phyloP scores from a whole-genome alignment of 2,888 invertebrate genomes.

The Dromius quadrimaculatus region DNA sequence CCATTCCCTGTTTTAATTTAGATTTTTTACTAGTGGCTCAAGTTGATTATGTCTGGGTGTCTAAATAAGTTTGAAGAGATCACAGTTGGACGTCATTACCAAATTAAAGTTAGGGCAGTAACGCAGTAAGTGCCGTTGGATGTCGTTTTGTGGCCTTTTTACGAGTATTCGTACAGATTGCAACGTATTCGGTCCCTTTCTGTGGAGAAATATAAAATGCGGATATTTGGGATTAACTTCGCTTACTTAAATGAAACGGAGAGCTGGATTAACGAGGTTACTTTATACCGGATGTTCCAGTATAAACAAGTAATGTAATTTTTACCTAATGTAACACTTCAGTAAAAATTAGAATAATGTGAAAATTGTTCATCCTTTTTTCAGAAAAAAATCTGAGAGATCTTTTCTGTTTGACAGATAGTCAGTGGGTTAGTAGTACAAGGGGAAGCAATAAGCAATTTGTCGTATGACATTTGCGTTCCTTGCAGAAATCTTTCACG shows the following conservation, averaged over 20 bases:
- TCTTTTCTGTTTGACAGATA: not conserved
- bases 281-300: too few species aligned
- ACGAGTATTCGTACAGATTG: conserved; percentile 54
- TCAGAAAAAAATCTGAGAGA: too few species aligned
- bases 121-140: conserved; percentile 58
- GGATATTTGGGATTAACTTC: not conserved
- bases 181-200: not conserved
- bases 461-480: conserved; percentile 50
- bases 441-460: conserved; percentile 52
- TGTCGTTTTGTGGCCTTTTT: conserved; percentile 57
- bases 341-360: too few species aligned
- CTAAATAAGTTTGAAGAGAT: conserved; percentile 60
- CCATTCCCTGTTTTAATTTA: conserved; percentile 14
- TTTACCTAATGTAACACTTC: too few species aligned
- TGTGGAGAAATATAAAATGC: not conserved
- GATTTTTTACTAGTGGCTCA: conserved; percentile 23
- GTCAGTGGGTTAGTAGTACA: conserved; percentile 58
- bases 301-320: too few species aligned
- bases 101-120: conserved; percentile 59
- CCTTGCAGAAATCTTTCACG: conserved; percentile 32
- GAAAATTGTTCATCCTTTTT: too few species aligned
- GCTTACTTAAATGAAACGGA: conserved; percentile 1
- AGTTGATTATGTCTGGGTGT: conserved; percentile 14
- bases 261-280: too few species aligned
- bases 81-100: conserved; percentile 61